Conservation (phyloP, 1,140 invertebrate genomes). For the Neelides sp. region DNA sequence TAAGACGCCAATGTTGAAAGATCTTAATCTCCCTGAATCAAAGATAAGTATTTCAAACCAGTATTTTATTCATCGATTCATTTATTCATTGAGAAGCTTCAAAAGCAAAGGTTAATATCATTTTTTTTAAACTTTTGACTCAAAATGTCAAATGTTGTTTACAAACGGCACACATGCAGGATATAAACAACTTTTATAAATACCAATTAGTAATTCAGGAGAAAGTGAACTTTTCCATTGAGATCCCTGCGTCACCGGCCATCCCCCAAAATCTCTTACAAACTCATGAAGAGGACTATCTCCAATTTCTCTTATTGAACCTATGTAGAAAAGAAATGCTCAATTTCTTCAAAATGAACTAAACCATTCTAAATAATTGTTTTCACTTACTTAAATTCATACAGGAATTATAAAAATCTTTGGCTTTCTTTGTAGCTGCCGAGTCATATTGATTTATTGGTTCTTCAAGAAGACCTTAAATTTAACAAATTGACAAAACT, state of each 20-base stretch:
- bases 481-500: background rate
- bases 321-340: conserved; percentile 22
- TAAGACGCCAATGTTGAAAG: conserved; percentile 60
- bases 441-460: conserved; percentile 49
- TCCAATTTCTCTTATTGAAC: conserved; percentile 50
- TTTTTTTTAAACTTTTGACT: background rate
- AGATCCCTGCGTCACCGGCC: conserved; percentile 53
- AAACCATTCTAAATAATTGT: conserved; percentile 9
- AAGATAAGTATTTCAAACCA: background rate
- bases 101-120: background rate
- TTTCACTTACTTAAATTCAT: conserved; percentile 76
- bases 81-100: background rate
- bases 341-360: background rate
- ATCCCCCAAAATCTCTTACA: conserved; percentile 53
- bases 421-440: conserved; percentile 63
- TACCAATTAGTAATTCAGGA: conserved; percentile 47
- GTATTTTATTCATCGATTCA: background rate
- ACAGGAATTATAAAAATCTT: conserved; percentile 72
- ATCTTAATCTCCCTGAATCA: conserved; percentile 46
- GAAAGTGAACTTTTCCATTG: conserved; percentile 46
- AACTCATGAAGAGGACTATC: conserved; percentile 49
- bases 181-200: background rate
- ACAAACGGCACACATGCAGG: too few species aligned
- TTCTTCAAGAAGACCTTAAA: conserved; percentile 54
- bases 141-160: too few species aligned